Conservation (phyloP, 2,113 vertebrate species). For the Plecturocebus donacophilus region DNA sequence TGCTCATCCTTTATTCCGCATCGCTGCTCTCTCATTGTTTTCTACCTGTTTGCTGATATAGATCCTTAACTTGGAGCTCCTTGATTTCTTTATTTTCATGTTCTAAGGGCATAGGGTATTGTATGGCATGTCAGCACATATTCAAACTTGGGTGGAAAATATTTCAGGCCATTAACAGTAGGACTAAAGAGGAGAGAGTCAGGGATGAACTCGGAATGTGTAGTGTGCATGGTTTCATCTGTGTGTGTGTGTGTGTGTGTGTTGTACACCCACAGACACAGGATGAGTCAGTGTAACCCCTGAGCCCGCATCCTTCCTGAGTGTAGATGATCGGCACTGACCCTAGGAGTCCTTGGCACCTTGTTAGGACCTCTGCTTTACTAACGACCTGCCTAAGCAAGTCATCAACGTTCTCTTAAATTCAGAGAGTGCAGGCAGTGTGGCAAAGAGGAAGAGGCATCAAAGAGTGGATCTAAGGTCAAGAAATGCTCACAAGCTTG, state of each 20-base stretch:
- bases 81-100: neutral
- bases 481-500: neutral
- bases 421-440: neutral
- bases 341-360: neutral
- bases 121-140: neutral
- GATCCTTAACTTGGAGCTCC: neutral
- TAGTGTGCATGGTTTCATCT: neutral
- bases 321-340: neutral
- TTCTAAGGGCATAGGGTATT: neutral
- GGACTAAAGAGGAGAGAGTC: neutral
- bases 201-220: neutral
- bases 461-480: neutral
- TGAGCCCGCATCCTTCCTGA: neutral
- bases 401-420: neutral
- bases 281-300: rapidly evolving
- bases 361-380: neutral
- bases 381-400: neutral
- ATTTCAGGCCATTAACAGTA: neutral
- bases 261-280: too few species aligned
- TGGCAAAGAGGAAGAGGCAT: neutral
- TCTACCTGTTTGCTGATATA: neutral
- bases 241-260: neutral
- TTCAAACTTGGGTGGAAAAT: neutral
- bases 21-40: neutral
- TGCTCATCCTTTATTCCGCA: neutral